Base-by-base conservation (phyloP, 2,797 vertebrate genomes). In the Lepilemur ruficaudatus region DNA sequence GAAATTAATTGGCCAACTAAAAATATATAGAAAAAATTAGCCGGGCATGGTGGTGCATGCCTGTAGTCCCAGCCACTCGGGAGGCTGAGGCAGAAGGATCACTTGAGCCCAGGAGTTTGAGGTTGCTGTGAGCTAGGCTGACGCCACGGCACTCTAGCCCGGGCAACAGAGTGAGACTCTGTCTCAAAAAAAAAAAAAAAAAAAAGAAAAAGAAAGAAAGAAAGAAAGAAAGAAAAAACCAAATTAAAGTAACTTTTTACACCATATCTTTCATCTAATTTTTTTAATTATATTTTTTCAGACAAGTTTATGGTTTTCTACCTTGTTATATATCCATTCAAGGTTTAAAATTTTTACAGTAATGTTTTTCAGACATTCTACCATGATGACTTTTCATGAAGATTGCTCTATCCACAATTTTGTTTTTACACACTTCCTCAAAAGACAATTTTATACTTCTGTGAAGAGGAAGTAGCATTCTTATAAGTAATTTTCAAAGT, bases 371-470 rank as follows among this genome's bases (percentile, higher is more conserved):
- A 92, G 52, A 91, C 72, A 91, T 65, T 61, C 46, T 72, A 18
- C 72, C 43, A 23, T 32, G 32, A 65, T 59, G 63, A 61, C 41
- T 80, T 84, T 84, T 94, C 38, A 91, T 7, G 13, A 95, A 70
- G 59, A 95, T 2, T 55, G 35, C 35, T 75, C 73, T 88, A 81
- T 72, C 90, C 93, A 78, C 84, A 92, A 15, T 59, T 89, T 82
- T 38, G 83, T 79, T 95, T 97, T 97, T 79, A 67, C 32, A 83
- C 80, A 59, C 93, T 98, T 98, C 97, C 98, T 96, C 97, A 96
- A 87, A 72, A 95, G 88, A 91, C 25, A 41, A 30, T 6, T 81
- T 94, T 65, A 75, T 0, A 46, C 92, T 91, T 97, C 79, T 91
- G 90, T 0, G 0, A 97, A 80, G 88, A 97, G 96, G 97, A 98